phyloP scores from a whole-genome alignment of 53 echinoderm and acorn worm genomes.

The Paelopatides confundens region DNA sequence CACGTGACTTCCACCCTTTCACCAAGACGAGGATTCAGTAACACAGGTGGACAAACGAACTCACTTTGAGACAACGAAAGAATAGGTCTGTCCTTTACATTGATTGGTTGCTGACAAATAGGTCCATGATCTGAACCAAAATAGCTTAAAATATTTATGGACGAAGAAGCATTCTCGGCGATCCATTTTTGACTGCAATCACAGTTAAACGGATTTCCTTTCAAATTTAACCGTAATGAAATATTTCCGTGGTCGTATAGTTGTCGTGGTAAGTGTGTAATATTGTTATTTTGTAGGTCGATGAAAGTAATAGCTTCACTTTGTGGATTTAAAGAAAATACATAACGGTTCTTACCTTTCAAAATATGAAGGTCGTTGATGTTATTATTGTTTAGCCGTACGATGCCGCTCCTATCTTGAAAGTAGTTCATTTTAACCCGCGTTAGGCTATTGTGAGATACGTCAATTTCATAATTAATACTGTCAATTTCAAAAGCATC shows the following conservation, averaged over 20 bases:
- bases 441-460: too few species aligned
- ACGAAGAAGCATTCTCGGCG: not conserved
- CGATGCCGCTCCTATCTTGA: not conserved
- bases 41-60: not conserved
- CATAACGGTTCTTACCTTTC: too few species aligned
- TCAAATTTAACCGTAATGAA: not conserved
- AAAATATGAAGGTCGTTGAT: not conserved
- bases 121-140: not conserved
- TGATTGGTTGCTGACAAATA: not conserved
- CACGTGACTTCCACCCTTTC: not conserved
- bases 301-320: not conserved
- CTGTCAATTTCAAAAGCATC: too few species aligned
- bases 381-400: not conserved
- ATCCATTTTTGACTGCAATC: not conserved
- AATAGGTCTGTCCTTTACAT: not conserved
- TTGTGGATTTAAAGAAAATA: too few species aligned
- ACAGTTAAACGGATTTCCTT: constrained; percentile 11
- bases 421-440: too few species aligned
- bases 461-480: not conserved
- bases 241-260: not conserved
- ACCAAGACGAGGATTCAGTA: not conserved
- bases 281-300: not conserved
- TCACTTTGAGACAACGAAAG: not conserved
- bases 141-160: not conserved
- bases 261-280: not conserved